phyloP scores from a whole-genome alignment of 2,113 vertebrate genomes.

The Cyanistes caeruleus region DNA sequence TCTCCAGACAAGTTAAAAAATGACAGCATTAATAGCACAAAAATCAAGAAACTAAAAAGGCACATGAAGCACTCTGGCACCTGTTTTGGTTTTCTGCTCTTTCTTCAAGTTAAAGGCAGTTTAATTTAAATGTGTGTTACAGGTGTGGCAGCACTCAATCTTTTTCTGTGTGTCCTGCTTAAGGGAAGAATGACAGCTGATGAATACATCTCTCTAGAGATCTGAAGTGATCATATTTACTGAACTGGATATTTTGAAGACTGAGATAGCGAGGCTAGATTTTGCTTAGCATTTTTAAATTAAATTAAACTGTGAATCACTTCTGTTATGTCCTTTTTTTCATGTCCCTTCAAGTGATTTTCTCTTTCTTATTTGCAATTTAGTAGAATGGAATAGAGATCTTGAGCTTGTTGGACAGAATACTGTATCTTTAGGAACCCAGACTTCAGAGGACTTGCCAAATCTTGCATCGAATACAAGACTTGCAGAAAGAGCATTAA shows the following conservation, averaged over 20 bases:
- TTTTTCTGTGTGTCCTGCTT: not conserved
- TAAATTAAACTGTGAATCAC: not conserved
- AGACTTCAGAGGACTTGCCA: conserved; percentile 21
- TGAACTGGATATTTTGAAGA: not conserved
- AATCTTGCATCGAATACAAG: not conserved
- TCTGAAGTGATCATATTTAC: not conserved
- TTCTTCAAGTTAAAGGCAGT: not conserved
- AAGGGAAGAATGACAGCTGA: not conserved
- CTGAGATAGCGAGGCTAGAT: not conserved
- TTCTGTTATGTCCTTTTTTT: not conserved
- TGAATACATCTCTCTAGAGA: not conserved
- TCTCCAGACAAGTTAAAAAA: not conserved
- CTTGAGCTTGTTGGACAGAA: not conserved
- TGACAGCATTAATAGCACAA: not conserved
- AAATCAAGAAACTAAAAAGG: not conserved
- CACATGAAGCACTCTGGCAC: not conserved
- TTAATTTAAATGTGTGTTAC: not conserved
- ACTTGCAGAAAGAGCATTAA: conserved; percentile 26
- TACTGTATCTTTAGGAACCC: not conserved
- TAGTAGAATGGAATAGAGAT: not conserved
- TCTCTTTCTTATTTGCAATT: not conserved
- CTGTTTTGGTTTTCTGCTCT: not conserved
- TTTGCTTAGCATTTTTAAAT: not conserved
- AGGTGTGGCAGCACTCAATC: not conserved
- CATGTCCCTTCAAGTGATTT: not conserved